Conservation (phyloP, 2,797 vertebrate species). For the Phalanger gymnotis region DNA sequence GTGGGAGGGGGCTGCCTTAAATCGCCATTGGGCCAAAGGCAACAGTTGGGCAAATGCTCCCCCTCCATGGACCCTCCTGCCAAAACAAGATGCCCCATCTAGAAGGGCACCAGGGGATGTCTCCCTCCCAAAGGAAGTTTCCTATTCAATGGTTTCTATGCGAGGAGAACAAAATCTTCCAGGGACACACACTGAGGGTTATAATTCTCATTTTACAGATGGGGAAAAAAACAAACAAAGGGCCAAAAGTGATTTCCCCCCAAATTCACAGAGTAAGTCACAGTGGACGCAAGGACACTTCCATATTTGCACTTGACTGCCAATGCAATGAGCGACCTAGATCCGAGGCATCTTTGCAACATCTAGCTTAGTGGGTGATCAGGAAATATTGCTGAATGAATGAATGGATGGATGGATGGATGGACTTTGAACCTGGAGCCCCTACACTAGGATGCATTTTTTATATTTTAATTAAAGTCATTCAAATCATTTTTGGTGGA, state of each 20-base stretch:
- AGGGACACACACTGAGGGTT: not conserved
- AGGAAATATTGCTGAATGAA: not conserved
- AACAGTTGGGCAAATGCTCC: not conserved
- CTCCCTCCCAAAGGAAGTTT: not conserved
- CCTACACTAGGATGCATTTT: not conserved
- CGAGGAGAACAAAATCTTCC: not conserved
- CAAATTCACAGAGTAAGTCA: not conserved
- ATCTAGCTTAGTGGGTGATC: not conserved
- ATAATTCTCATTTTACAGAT: not conserved
- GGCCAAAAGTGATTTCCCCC: not conserved
- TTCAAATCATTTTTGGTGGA: not conserved
- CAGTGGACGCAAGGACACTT: too few relatives aligned
- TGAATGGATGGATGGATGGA: too few relatives aligned
- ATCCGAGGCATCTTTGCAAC: too few relatives aligned
- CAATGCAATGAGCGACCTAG: not conserved
- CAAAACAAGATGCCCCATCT: not conserved
- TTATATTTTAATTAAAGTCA: not conserved
- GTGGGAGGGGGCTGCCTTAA: too few relatives aligned
- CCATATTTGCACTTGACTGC: too few relatives aligned
- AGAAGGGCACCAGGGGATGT: not conserved
- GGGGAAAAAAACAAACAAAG: not conserved
- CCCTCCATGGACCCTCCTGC: not conserved
- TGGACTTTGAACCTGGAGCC: not conserved
- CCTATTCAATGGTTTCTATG: not conserved
- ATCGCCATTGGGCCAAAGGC: too few relatives aligned